phyloP scores from a whole-genome alignment of 2,888 invertebrate species.

The Octonoba sinensis region DNA sequence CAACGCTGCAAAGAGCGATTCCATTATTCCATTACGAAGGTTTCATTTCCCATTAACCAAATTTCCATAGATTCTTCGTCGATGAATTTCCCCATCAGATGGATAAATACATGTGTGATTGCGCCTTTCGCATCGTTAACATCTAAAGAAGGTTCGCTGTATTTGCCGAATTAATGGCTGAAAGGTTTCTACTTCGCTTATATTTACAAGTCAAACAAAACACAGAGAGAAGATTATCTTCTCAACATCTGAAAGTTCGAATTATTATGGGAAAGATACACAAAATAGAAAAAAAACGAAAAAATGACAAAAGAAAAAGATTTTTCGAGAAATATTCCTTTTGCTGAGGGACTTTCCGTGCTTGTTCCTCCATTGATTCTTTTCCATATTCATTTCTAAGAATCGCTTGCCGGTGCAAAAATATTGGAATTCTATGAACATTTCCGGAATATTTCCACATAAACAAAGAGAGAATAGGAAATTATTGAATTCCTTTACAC shows the following conservation, averaged over 20 bases:
- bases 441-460: conserved; percentile 47
- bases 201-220: conserved; percentile 49
- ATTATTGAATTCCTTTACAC: conserved; percentile 61
- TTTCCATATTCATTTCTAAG: conserved; percentile 39
- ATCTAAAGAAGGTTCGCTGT: not conserved
- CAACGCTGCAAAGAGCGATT: conserved; percentile 14
- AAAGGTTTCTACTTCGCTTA: not conserved
- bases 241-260: not conserved
- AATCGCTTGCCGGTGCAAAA: conserved; percentile 32
- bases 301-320: not conserved
- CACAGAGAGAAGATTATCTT: conserved; percentile 7
- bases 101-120: conserved; percentile 32
- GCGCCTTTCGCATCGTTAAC: conserved; percentile 23
- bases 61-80: not conserved
- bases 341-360: conserved; percentile 16
- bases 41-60: conserved; percentile 41
- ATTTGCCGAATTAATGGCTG: not conserved
- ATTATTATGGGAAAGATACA: not conserved
- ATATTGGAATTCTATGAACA: conserved; percentile 63
- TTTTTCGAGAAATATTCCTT: conserved; percentile 25
- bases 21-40: conserved; percentile 44
- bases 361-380: conserved; percentile 30
- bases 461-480: conserved; percentile 44
- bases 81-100: conserved; percentile 25
- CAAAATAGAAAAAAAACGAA: not conserved